Evolutionary conservation across 1,140 invertebrate species (phyloP), one percentile per base, ranked within the genome.

Genomic region (Anoplolepis gracilipes): DNA sequence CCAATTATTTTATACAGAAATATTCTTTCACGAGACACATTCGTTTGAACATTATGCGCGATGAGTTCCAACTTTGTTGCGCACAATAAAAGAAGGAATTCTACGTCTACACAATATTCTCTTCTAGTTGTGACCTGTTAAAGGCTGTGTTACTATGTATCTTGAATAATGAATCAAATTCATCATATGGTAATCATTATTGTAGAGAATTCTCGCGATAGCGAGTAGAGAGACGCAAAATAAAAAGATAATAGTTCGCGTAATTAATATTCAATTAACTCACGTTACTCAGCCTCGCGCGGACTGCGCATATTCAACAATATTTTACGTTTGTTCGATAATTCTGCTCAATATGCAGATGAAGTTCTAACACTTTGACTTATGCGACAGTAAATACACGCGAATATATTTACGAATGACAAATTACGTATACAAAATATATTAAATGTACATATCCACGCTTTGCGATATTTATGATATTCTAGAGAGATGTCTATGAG

Each of bases 231-330:
- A 59, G 55, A 78, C 10, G 8, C 11, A 42, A 10, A 42, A 42
- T 42, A 67, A 73, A 25, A 53, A 70, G 65, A 70, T 19, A 55
- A 81, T 57, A 72, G 30, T 57, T 57, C 7, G 19, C 33, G 22
- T 25, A 72, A 59, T 73, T 82, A 22, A 82, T 82, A 82, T 82
- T 82, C 78, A 82, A 61, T 1, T 42, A 55, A 55, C 64, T 79
- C 67, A 70, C 46, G 28, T 55, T 70, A 19, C 19, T 73, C 22
- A 73, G 19, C 25, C 13, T 28, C 28, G 36, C 1, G 25, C 30
- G n/a, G 33, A 13, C 36, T 28, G 8, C n/a, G 78, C 78, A 82
- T 82, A 82, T 82, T 72, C 19, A 81, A 59, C 22, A 33, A 82
- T 30, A 42, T 72, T 57, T 57, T 59, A 25, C 67, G 28, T 59